Percentiles rank a stretch among this genome's conserved stretches.
Evolutionary conservation across 2,888 invertebrate species (phyloP).

Genomic region (Phania funesta): DNA sequence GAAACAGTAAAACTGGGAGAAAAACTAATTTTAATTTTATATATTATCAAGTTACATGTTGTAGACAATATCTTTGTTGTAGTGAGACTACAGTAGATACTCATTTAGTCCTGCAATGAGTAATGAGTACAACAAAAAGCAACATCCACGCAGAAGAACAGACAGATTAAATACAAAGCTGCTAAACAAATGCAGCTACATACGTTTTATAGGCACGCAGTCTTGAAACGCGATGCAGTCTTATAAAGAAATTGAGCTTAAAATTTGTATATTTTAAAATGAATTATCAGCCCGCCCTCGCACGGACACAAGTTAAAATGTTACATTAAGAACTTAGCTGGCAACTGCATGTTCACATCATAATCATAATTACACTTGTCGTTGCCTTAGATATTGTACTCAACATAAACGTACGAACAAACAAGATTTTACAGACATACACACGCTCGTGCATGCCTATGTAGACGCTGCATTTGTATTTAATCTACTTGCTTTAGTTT

Average conservation of each 20-base stretch:
- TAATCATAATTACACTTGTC: conserved; percentile 53
- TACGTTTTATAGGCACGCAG: background rate
- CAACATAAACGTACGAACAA: conserved; percentile 18
- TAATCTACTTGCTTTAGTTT: conserved; percentile 50
- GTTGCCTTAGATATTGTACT: conserved; percentile 35
- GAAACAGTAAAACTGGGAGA: background rate
- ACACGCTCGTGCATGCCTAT: background rate
- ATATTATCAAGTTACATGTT: conserved; percentile 35
- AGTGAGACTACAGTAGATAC: conserved; percentile 38
- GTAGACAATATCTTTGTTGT: background rate
- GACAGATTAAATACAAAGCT: background rate
- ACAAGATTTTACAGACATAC: background rate
- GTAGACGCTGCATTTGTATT: conserved; percentile 18
- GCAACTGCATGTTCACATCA: conserved; percentile 36
- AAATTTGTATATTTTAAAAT: background rate
- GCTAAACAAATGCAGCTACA: background rate
- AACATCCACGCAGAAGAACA: background rate
- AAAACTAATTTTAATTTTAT: conserved; percentile 39
- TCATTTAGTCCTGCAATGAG: background rate
- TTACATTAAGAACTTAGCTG: background rate
- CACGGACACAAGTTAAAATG: background rate
- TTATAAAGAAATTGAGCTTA: background rate
- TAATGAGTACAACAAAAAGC: conserved; percentile 17
- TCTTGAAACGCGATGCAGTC: background rate
- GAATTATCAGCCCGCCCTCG: background rate